Conservation (phyloP, 2,797 vertebrate genomes). For the Hemibagrus guttatus region DNA sequence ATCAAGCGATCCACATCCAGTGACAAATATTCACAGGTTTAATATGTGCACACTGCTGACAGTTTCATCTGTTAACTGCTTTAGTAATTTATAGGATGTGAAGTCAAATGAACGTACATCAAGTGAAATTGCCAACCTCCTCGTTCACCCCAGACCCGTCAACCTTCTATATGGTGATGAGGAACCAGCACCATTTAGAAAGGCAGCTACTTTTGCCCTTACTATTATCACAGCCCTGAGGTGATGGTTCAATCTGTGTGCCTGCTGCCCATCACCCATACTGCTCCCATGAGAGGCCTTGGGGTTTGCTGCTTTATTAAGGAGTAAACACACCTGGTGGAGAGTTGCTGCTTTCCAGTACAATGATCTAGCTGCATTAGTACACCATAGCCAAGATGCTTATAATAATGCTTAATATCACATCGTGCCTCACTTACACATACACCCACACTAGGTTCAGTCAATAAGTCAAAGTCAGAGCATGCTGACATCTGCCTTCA, state of each 20-base stretch:
- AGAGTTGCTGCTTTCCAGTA: not conserved
- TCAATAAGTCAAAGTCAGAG: not conserved
- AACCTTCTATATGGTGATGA: slow-evolving; percentile 1
- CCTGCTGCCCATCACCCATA: slow-evolving; percentile 28
- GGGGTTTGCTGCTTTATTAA: slow-evolving; percentile 36
- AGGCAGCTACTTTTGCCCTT: not conserved
- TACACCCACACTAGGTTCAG: slow-evolving; percentile 6
- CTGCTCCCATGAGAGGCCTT: slow-evolving; percentile 36
- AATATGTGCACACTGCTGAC: not conserved
- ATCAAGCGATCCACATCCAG: not conserved
- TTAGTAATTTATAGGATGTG: not conserved
- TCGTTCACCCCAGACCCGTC: not conserved
- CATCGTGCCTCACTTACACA: slow-evolving; percentile 4
- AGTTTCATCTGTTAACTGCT: slow-evolving; percentile 1
- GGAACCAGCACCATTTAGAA: not conserved
- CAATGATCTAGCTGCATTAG: slow-evolving; percentile 3
- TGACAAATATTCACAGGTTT: not conserved
- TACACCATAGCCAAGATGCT: not conserved
- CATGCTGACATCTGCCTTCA: not conserved
- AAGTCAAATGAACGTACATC: not conserved
- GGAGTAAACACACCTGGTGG: slow-evolving; percentile 7
- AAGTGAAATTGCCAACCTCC: not conserved
- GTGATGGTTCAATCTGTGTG: slow-evolving; percentile 31
- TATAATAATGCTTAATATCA: slow-evolving; percentile 9
- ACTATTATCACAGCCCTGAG: slow-evolving; percentile 8